Evolutionary conservation across 2,113 vertebrate species (phyloP), one percentile per base, ranked within the genome.

Genomic region (Dicaeum eximium): DNA sequence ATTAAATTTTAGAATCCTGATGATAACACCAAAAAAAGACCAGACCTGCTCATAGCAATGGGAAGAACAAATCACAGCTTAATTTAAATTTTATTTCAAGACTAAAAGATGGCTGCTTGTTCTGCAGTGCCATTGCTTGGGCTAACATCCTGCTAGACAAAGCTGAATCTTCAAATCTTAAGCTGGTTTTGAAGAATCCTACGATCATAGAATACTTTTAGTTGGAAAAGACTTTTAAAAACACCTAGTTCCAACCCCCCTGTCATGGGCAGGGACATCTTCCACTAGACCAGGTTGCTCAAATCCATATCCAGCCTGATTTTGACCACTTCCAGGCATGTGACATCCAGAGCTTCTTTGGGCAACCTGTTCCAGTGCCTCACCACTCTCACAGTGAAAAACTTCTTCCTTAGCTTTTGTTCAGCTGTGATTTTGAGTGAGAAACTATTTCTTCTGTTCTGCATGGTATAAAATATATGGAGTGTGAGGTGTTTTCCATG

Each of bases 1-100:
- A 61, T 60, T 57, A 33, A 66, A 51, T 3, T 78, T 64, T 71
- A 35, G 20, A 71, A 40, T 64, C 22, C 1, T 8, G 40, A 10
- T 17, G 15, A 21, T n/a, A 56, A 19, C 14, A 42, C 11, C 28
- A 40, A 78, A 86, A 74, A 12, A 47, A 54, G 6, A 7, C 20
- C 19, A 58, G 5, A 16, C 11, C 13, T 1, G 0, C 25, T 82
- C 3, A 1, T 58, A 71, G 13, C 1, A 1, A 15, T 77, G 30
- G 13, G 31, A 40, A 71, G 69, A 80, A 15, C 12, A 72, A 71
- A 40, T 38, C 1, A 0, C 31, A 37, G 14, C 35, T n/a, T 47
- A 21, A 40, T 48, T 31, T 66, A 42, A 64, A 56, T n/a, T 48
- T 66, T 15, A 30, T 57, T 92, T 73, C 5, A n/a, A 51, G 38